Evolutionary conservation across 2,113 vertebrate species (phyloP), one percentile per base, ranked within the genome.

Genomic region (Pterocles burchelli): DNA sequence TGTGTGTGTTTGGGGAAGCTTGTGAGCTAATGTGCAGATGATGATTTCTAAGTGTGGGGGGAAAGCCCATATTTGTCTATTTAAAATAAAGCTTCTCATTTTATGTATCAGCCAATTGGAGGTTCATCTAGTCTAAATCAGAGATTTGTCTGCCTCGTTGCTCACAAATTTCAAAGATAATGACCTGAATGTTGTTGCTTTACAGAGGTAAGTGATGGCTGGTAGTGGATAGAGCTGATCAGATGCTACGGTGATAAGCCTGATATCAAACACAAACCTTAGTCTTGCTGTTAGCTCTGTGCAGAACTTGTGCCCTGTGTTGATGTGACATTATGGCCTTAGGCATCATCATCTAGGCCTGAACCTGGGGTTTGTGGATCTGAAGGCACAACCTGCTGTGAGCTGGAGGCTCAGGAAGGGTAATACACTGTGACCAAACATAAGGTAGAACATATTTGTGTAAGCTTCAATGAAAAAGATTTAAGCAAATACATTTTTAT

Each of bases 401-500:
- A 81, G 57, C 73, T 81, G 45, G 38, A 86, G 38, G 86, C 73
- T 90, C 52, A 67, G 52, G 36, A 46, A 63, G 73, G 61, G 7
- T 12, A 87, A 38, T 25, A 31, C 36, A 11, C 26, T 63, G 52
- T 63, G 88, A 55, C 89, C 57, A 80, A 84, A 90, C 7, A 11
- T 22, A 49, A 84, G 19, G 72, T 61, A 71, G 92, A 90, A 33
- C 1, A 0, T 52, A 67, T 85, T 95, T 92, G 57, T 5, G 3
- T 72, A 78, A 93, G 57, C 52, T 4, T 21, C 84, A 92, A 16
- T 49, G 89, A 68, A 92, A 93, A 84, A 85, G 48, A 78, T 71
- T 92, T 81, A 87, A 76, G 46, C 49, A 95, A 96, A 95, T 75
- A 61, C 20, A 13, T 63, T 90, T 92, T 81, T 41, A 85, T 95